Evolutionary conservation across 2,888 invertebrate species (phyloP).

Genomic region (Plebejus argus): DNA sequence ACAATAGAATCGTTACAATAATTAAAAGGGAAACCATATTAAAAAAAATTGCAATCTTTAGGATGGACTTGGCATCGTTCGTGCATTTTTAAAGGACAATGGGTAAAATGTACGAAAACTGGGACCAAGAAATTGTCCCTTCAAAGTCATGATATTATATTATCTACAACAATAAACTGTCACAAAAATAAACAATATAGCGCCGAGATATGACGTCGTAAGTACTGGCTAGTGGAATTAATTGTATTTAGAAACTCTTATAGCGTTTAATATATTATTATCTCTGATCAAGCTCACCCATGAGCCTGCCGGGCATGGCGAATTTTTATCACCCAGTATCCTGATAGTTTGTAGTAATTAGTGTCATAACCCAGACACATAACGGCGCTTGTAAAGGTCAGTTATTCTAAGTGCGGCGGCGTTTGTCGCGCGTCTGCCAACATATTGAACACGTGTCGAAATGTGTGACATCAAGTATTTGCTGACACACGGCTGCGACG

Average conservation of each 20-base stretch:
- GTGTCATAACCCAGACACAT: constrained; percentile 27
- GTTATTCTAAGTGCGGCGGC: constrained; percentile 15
- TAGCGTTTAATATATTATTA: too few species aligned
- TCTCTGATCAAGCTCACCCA: neutral
- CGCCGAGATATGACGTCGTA: too few species aligned
- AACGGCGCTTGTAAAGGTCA: constrained; percentile 25
- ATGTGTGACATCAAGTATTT: constrained; percentile 10
- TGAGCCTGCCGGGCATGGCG: neutral
- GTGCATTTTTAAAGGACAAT: neutral
- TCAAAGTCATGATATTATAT: too few species aligned
- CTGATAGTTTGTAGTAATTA: neutral
- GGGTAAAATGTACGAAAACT: neutral
- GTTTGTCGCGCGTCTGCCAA: constrained; percentile 20
- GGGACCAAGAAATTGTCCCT: neutral
- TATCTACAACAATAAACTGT: too few species aligned
- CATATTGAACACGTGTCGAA: constrained; percentile 29
- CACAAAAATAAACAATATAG: too few species aligned
- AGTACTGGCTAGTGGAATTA: too few species aligned
- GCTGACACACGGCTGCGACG: neutral
- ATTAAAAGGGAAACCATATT: constrained; percentile 11
- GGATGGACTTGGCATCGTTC: neutral
- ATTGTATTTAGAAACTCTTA: too few species aligned
- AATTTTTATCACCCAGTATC: neutral
- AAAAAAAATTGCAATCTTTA: neutral
- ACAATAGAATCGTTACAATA: constrained; percentile 28